Percentiles rank a stretch among this genome's conserved stretches.
phyloP scores from a whole-genome alignment of 2,113 vertebrate genomes.

The Rana temporaria region DNA sequence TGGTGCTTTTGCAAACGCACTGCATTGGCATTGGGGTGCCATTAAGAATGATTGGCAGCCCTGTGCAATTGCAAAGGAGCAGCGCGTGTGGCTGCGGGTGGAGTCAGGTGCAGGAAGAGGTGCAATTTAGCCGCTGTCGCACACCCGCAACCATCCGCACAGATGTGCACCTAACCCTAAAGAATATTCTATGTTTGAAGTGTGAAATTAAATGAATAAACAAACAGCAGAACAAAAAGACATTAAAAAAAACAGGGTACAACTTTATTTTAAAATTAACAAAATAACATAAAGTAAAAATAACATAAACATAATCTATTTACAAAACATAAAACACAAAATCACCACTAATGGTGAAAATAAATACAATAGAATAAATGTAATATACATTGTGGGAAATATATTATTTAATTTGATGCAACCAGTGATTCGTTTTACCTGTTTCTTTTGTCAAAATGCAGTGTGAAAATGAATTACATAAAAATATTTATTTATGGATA shows the following conservation, averaged over 20 bases:
- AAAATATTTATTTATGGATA: slow-evolving; percentile 28
- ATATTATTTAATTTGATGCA: slow-evolving; percentile 72
- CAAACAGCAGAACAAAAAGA: slow-evolving; percentile 79
- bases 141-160: too few species aligned
- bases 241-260: slow-evolving; percentile 80
- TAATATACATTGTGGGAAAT: slow-evolving; percentile 74
- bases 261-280: slow-evolving; percentile 94
- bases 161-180: too few species aligned
- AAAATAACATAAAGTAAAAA: slow-evolving; percentile 91
- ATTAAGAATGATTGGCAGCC: too few species aligned
- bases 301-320: slow-evolving; percentile 88
- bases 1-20: too few species aligned
- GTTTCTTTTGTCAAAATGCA: slow-evolving; percentile 59
- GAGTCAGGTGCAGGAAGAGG: too few species aligned
- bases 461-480: slow-evolving; percentile 3
- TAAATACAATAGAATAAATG: slow-evolving; percentile 88
- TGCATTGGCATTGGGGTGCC: too few species aligned
- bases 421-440: slow-evolving; percentile 64
- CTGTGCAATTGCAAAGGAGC: too few species aligned
- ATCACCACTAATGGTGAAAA: slow-evolving; percentile 79
- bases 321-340: slow-evolving; percentile 87
- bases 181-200: too few species aligned
- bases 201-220: slow-evolving; percentile 60
- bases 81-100: too few species aligned
- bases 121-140: too few species aligned